Evolutionary conservation across 1,140 invertebrate genomes (phyloP).

Genomic region (Sinonovacula constricta): DNA sequence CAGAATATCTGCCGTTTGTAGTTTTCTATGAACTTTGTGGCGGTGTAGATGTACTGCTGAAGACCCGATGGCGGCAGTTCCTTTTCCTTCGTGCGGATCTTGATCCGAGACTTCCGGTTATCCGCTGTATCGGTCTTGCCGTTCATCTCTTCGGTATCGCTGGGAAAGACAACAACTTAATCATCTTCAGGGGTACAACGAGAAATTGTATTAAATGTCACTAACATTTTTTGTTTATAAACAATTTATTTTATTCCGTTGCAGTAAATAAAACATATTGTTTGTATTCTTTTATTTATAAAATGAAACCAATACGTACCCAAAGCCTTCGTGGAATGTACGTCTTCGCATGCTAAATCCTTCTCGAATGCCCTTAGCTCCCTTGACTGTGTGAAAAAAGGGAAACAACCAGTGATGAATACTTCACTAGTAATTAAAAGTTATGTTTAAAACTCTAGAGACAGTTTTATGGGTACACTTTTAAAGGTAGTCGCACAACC

Average conservation of each 20-base stretch:
- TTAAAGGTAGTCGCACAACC: no score
- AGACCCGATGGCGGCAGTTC: constrained; percentile 15
- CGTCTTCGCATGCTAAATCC: constrained; percentile 19
- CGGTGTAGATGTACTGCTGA: constrained; percentile 82
- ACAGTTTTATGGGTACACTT: no score
- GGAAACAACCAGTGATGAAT: background rate
- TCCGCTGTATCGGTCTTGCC: background rate
- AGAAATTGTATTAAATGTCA: no score
- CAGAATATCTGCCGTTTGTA: constrained; percentile 99
- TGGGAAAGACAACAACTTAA: no score
- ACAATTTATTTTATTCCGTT: no score
- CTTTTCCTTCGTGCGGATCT: constrained; percentile 6
- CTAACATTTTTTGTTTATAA: no score
- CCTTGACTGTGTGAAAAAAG: constrained; percentile 7
- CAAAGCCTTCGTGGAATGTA: constrained; percentile 25
- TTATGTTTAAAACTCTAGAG: no score
- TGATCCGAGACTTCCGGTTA: constrained; percentile 1
- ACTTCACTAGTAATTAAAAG: no score
- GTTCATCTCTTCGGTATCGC: background rate
- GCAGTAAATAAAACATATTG: no score
- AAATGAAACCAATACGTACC: no score
- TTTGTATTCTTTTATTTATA: no score
- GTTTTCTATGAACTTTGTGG: constrained; percentile 86
- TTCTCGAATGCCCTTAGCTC: background rate
- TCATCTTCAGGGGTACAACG: no score